These are phyloP conservation scores for Invenusta paracnida DNA, from an alignment of 2,888 invertebrate genomes.

Conservation along the genomic window DNA sequence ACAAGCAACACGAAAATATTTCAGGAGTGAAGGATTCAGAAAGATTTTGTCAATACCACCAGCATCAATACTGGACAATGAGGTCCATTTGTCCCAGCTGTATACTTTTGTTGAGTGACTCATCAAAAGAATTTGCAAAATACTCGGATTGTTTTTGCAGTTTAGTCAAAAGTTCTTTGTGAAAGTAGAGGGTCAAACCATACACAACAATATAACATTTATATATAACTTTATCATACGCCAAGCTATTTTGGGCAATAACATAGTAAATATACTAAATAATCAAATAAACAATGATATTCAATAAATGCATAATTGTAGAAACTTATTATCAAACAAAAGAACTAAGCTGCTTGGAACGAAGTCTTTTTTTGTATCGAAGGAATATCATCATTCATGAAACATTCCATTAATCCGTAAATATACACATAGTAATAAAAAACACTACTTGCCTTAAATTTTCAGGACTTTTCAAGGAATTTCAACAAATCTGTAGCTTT, in stretches of 20 bases:
- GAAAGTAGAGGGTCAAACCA: too few relatives aligned
- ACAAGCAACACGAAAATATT: background rate
- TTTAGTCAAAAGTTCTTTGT: too few relatives aligned
- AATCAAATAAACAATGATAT: too few relatives aligned
- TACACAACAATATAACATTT: too few relatives aligned
- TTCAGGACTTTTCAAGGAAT: too few relatives aligned
- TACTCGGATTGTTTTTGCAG: too few relatives aligned
- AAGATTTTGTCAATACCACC: background rate
- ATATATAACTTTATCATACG: too few relatives aligned
- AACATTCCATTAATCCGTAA: background rate
- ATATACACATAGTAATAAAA: background rate
- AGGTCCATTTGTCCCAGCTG: background rate
- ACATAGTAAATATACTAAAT: too few relatives aligned
- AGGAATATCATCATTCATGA: background rate
- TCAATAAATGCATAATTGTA: too few relatives aligned
- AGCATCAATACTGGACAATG: too few relatives aligned
- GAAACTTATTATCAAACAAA: background rate
- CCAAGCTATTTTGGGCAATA: background rate
- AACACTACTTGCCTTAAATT: background rate
- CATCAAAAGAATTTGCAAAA: too few relatives aligned
- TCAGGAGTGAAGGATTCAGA: background rate
- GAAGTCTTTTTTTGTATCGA: background rate
- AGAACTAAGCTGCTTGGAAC: background rate
- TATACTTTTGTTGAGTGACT: background rate
- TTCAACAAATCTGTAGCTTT: too few relatives aligned